Conservation (phyloP, 2,113 vertebrate species). For the Pelusios castaneus region DNA sequence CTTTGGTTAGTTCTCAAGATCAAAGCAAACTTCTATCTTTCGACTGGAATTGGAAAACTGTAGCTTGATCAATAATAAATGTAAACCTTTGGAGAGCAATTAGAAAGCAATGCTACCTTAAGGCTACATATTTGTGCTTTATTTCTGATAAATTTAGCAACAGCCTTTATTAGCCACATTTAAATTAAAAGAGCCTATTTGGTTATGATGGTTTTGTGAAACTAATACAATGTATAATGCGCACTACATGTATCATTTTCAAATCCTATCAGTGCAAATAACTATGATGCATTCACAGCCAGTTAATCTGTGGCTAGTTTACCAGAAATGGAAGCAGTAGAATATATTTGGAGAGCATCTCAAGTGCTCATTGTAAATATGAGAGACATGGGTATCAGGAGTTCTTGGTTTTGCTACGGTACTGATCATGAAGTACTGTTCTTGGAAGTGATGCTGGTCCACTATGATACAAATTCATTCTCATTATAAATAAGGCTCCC, state of each 20-base stretch:
- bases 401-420: neutral
- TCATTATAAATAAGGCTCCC: neutral
- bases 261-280: neutral
- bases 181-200: neutral
- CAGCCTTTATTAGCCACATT: neutral
- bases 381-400: rapidly evolving
- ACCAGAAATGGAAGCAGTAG: neutral
- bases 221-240: neutral
- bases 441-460: neutral
- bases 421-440: neutral
- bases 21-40: neutral
- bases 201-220: neutral
- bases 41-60: neutral
- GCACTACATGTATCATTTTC: neutral
- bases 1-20: neutral
- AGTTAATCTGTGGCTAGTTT: neutral
- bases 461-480: rapidly evolving
- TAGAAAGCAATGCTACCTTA: neutral
- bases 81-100: conserved; percentile 9
- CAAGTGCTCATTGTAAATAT: neutral
- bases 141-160: neutral
- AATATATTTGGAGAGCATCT: neutral
- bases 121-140: neutral
- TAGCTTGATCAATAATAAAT: neutral
- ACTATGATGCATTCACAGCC: neutral